Conservation (phyloP, 53 echinoderm and acorn worm species). For the Holothuria leucospilota region DNA sequence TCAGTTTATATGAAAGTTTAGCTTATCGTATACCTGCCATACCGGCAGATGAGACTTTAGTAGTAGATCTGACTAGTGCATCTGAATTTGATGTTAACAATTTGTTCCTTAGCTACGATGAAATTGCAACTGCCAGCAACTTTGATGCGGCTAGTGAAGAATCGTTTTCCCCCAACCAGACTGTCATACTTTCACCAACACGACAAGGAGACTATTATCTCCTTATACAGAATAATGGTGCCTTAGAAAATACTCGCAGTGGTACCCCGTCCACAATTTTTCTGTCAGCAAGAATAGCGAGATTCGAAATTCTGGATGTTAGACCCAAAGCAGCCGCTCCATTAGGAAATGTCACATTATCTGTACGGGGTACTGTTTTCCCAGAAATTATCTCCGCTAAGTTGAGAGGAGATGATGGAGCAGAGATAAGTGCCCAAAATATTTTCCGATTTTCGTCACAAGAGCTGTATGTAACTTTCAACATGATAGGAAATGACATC, state of each 20-base stretch:
- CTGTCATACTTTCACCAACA: constrained; percentile 17
- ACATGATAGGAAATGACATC: background rate
- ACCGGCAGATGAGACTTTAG: constrained; percentile 24
- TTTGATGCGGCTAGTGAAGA: constrained; percentile 34
- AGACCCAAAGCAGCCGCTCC: background rate
- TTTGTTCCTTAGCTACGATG: constrained; percentile 30
- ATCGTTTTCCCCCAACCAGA: constrained; percentile 32
- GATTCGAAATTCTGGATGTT: constrained; percentile 24
- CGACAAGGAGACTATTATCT: constrained; percentile 37
- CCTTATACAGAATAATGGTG: constrained; percentile 39
- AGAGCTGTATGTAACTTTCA: constrained; percentile 34
- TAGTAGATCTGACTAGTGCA: constrained; percentile 8
- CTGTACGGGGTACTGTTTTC: constrained; percentile 27
- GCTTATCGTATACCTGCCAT: constrained; percentile 16
- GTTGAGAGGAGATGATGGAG: background rate
- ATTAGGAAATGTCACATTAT: constrained; percentile 28
- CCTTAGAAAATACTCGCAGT: background rate
- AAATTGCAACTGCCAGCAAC: constrained; percentile 17
- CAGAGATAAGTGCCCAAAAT: background rate
- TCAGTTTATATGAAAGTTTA: background rate
- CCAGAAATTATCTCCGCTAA: constrained; percentile 28
- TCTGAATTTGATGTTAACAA: constrained; percentile 25
- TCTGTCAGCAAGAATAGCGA: constrained; percentile 21
- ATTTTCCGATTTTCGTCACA: constrained; percentile 37
- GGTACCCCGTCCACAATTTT: background rate